Base-by-base conservation (phyloP, 2,888 invertebrate species). In the Geophilus truncorum region DNA sequence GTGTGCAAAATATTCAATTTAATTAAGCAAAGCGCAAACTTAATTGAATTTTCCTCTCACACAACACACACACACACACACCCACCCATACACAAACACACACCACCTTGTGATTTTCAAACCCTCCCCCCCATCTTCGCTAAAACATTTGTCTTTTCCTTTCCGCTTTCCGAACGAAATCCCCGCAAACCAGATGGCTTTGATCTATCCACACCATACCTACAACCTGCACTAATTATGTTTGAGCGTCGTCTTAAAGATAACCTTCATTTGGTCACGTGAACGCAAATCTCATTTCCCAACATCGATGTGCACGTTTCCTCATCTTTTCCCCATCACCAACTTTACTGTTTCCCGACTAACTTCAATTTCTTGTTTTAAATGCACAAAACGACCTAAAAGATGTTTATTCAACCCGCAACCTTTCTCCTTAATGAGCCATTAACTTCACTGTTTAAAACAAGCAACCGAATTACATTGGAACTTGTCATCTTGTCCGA, bases 1-100 rank as follows among this genome's bases (percentile, higher is more conserved):
- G 62, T 62, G 57, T 62, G 62, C 23, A 62, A 62, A 62, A 62
- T 62, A 62, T 62, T 62, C 62, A 62, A 62, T 62, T 62, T 62
- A 62, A 62, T 62, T 62, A 62, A 62, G 62, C 62, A 62, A 62
- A 62, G 62, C 62, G 62, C 23, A 25, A 9, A 62, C 62, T 62
- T 62, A 62, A 62, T 62, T 62, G 62, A 28, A 62, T 62, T 62
- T 28, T 10, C 62, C 25, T 62, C 15, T 10, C 62, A 3, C 62
- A 23, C 23, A 23, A 62, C 23, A 23, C 62, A 7, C 62, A 62
- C 45, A 18, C 45, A 5, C n/a, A 45, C 45, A n/a, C n/a, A n/a
- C n/a, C n/a, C n/a, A 3, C 62, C 6, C 23, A 23, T n/a, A 62
- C 23, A 23, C 62, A 7, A 23, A 62, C 45, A 18, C 45, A 5